A percentile compares a stretch with the other conserved stretches of the same genome.
Conservation (phyloP, 2,888 invertebrate genomes). For the Cancer borealis region DNA sequence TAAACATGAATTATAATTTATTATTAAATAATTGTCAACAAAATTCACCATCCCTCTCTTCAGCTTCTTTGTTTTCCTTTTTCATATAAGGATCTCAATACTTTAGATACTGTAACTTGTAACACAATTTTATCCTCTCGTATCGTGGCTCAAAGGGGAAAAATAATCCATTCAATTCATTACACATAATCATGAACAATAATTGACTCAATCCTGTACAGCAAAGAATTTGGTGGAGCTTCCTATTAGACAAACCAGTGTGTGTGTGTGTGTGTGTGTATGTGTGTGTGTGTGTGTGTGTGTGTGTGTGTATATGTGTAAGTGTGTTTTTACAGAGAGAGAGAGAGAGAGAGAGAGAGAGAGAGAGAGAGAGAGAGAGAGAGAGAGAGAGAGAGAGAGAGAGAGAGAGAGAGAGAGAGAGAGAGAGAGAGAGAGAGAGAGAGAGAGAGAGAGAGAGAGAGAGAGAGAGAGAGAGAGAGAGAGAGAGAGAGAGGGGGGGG, state of each 20-base stretch:
- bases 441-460: too few relatives aligned
- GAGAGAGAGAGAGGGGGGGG: too few relatives aligned
- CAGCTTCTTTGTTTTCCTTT: background rate
- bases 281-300: constrained; percentile 42
- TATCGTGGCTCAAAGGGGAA: background rate
- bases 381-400: too few relatives aligned
- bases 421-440: too few relatives aligned
- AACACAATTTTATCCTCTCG: background rate
- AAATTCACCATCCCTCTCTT: background rate
- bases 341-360: too few relatives aligned
- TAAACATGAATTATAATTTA: background rate
- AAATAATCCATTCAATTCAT: background rate
- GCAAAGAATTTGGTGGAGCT: constrained; percentile 22
- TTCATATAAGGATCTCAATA: background rate
- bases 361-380: too few relatives aligned
- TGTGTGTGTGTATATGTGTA: constrained; percentile 41
- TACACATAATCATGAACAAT: constrained; percentile 38
- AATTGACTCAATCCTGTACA: constrained; percentile 58
- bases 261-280: constrained; percentile 18
- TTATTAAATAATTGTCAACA: constrained; percentile 21
- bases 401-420: too few relatives aligned
- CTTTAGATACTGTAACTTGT: constrained; percentile 42
- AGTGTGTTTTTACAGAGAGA: too few relatives aligned
- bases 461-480: too few relatives aligned
- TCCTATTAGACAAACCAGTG: background rate